phyloP scores from a whole-genome alignment of 2,113 vertebrate genomes.

The Tragelaphus buxtoni region DNA sequence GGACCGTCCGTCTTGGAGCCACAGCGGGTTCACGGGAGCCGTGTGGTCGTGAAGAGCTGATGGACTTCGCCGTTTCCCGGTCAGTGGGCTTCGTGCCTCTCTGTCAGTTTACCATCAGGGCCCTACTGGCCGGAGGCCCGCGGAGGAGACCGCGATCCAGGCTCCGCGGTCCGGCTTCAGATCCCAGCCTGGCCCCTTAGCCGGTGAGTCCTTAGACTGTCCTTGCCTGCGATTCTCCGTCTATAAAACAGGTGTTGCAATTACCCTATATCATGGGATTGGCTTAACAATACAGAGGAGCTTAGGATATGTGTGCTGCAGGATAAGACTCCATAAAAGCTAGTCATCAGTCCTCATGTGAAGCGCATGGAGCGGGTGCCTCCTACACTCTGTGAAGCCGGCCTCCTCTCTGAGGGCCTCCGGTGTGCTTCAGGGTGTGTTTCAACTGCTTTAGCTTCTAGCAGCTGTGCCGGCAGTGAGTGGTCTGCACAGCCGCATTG shows the following conservation, averaged over 20 bases:
- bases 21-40: no score
- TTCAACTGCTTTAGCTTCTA: not conserved
- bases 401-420: not conserved
- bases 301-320: not conserved
- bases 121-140: not conserved
- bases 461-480: not conserved
- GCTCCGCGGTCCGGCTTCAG: not conserved
- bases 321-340: not conserved
- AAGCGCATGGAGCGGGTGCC: fast-evolving
- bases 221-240: not conserved
- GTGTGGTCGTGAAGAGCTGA: no score
- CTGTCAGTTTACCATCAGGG: not conserved
- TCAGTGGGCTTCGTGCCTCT: not conserved
- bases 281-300: not conserved
- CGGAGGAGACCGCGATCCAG: not conserved
- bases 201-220: not conserved
- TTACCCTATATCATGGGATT: not conserved
- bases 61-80: not conserved
- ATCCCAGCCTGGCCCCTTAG: not conserved
- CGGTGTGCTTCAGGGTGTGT: fast-evolving
- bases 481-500: not conserved
- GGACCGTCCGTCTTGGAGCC: not conserved
- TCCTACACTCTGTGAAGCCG: not conserved
- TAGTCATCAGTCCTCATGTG: not conserved
- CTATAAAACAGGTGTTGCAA: not conserved